phyloP scores from a whole-genome alignment of 2,888 invertebrate species.

The Dichetophora obliterata region DNA sequence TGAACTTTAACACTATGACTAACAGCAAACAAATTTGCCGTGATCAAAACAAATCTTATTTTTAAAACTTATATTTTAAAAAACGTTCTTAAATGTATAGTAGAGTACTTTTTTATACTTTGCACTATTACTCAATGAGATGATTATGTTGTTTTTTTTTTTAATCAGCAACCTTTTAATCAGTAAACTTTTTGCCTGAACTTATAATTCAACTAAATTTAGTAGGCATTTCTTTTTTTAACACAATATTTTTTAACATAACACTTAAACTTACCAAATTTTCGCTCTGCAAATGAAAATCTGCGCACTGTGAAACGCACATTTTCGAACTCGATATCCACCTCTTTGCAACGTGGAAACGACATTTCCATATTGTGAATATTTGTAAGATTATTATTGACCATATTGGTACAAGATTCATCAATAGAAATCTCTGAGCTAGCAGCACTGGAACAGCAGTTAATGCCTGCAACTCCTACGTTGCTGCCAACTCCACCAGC shows the following conservation, averaged over 20 bases:
- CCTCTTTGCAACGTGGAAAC: conserved; percentile 72
- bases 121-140: too few species aligned
- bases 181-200: too few species aligned
- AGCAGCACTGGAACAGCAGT: conserved; percentile 61
- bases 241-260: conserved; percentile 14
- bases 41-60: too few species aligned
- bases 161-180: too few species aligned
- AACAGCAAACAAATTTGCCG: too few species aligned
- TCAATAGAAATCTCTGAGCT: conserved; percentile 63
- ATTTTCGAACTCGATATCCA: conserved; percentile 79
- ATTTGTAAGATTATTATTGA: conserved; percentile 55
- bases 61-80: too few species aligned
- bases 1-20: too few species aligned
- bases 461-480: conserved; percentile 53
- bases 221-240: background rate
- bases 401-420: conserved; percentile 50
- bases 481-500: conserved; percentile 47
- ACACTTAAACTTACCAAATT: conserved; percentile 73
- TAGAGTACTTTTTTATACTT: too few species aligned
- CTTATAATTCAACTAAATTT: too few species aligned
- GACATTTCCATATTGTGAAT: conserved; percentile 53
- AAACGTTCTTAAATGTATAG: too few species aligned
- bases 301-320: conserved; percentile 76
- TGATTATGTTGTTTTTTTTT: too few species aligned
- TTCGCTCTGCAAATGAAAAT: conserved; percentile 73